Conservation (phyloP, 2,888 invertebrate genomes). For the Drosophila austrosaltans region DNA sequence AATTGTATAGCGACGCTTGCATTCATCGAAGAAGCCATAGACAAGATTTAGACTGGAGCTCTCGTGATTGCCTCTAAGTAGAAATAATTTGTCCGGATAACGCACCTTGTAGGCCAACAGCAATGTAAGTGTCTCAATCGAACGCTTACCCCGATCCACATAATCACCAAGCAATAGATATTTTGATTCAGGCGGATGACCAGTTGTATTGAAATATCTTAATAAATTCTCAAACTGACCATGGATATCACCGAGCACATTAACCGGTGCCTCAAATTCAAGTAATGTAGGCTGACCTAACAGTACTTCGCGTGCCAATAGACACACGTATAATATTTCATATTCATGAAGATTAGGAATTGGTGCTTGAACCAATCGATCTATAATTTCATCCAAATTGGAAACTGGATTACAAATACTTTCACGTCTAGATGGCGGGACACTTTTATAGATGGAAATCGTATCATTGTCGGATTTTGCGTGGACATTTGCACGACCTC, state of each 20-base stretch:
- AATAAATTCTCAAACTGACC: constrained; percentile 98
- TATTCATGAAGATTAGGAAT: constrained; percentile 98
- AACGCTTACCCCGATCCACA: constrained; percentile 90
- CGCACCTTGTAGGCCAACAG: constrained; percentile 98
- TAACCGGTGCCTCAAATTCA: constrained; percentile 98
- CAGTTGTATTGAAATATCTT: constrained; percentile 97
- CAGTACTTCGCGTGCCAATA: constrained; percentile 98
- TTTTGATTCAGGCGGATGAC: constrained; percentile 98
- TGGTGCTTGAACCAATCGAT: constrained; percentile 86
- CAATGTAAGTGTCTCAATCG: constrained; percentile 97
- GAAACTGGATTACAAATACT: constrained; percentile 18
- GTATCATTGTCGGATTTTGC: neutral
- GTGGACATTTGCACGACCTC: neutral
- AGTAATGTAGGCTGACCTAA: constrained; percentile 97
- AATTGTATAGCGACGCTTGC: constrained; percentile 96
- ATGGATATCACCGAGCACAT: constrained; percentile 98
- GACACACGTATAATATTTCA: constrained; percentile 97
- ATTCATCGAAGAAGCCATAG: constrained; percentile 98
- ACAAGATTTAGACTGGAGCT: constrained; percentile 98
- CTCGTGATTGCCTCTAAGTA: constrained; percentile 97
- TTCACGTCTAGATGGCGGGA: neutral
- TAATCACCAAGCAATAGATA: constrained; percentile 96
- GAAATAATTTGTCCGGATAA: constrained; percentile 97
- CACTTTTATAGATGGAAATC: too few relatives aligned
- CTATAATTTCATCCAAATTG: constrained; percentile 50